These are phyloP conservation scores for Cosmia pyralina DNA, from an alignment of 2,888 invertebrate species.

Conservation along the genomic window DNA sequence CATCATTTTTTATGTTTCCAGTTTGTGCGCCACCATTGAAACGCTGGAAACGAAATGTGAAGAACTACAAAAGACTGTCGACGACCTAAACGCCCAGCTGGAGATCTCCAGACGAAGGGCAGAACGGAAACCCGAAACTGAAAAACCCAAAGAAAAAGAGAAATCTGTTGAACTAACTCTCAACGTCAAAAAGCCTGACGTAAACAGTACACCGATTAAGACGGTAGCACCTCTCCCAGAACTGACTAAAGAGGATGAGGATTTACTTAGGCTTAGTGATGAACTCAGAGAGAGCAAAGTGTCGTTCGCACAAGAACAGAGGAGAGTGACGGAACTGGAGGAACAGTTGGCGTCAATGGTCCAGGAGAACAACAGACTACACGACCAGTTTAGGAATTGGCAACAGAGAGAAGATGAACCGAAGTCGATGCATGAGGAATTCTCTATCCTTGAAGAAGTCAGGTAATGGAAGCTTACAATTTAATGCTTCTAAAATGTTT, in stretches of 20 bases:
- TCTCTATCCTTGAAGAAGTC: constrained; percentile 95
- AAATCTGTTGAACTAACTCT: constrained; percentile 72
- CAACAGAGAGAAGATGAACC: constrained; percentile 93
- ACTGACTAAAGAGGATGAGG: constrained; percentile 88
- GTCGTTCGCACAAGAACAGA: constrained; percentile 93
- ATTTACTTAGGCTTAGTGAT: constrained; percentile 91
- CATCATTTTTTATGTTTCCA: constrained; percentile 75
- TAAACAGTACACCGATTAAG: constrained; percentile 81
- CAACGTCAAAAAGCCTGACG: constrained; percentile 76
- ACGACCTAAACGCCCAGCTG: constrained; percentile 92
- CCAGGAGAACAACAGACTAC: constrained; percentile 93
- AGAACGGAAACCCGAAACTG: constrained; percentile 86
- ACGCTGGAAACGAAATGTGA: constrained; percentile 95
- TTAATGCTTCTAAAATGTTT: neutral
- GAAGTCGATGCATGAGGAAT: constrained; percentile 95
- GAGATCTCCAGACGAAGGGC: constrained; percentile 91
- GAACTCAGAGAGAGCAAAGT: constrained; percentile 93
- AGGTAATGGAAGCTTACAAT: constrained; percentile 87
- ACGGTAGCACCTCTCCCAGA: constrained; percentile 83
- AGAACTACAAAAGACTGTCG: constrained; percentile 94
- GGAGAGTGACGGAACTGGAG: constrained; percentile 93
- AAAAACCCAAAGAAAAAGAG: constrained; percentile 86
- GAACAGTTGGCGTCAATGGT: constrained; percentile 93
- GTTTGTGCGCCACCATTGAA: constrained; percentile 94
- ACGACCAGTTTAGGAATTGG: constrained; percentile 92